Percentiles rank a stretch among this genome's conserved stretches.
Conservation (phyloP, 2,797 vertebrate genomes). For the Aulostomus chinensis region DNA sequence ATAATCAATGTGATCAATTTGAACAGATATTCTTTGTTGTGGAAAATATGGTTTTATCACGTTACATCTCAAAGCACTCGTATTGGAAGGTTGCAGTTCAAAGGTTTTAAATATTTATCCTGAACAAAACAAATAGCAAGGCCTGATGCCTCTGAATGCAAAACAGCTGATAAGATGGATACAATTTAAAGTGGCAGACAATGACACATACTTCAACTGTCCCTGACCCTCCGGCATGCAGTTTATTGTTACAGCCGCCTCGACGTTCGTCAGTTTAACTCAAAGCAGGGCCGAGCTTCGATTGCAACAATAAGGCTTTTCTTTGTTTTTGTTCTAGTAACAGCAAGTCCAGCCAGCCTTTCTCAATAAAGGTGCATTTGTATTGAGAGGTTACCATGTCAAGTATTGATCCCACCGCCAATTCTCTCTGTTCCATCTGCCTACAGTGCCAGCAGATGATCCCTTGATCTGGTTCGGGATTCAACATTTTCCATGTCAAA, state of each 20-base stretch:
- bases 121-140: no score
- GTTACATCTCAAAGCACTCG: no score
- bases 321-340: constrained; percentile 20
- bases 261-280: no score
- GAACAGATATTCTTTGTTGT: no score
- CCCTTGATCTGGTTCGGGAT: constrained; percentile 10
- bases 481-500: constrained; percentile 8
- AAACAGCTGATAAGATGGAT: no score
- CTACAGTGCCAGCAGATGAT: constrained; percentile 6
- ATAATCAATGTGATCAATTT: no score
- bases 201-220: background rate
- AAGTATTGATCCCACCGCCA: constrained; percentile 19
- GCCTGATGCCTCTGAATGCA: no score
- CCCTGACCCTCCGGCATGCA: background rate
- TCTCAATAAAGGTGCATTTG: constrained; percentile 6
- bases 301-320: constrained; percentile 19
- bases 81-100: no score
- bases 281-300: no score
- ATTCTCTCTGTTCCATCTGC: background rate
- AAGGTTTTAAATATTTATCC: no score
- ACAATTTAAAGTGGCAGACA: background rate
- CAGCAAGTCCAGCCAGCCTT: background rate
- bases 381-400: background rate
- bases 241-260: constrained; percentile 9
- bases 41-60: no score